Conservation (phyloP, 2,797 vertebrate genomes). For the Rhinichthys osculus region DNA sequence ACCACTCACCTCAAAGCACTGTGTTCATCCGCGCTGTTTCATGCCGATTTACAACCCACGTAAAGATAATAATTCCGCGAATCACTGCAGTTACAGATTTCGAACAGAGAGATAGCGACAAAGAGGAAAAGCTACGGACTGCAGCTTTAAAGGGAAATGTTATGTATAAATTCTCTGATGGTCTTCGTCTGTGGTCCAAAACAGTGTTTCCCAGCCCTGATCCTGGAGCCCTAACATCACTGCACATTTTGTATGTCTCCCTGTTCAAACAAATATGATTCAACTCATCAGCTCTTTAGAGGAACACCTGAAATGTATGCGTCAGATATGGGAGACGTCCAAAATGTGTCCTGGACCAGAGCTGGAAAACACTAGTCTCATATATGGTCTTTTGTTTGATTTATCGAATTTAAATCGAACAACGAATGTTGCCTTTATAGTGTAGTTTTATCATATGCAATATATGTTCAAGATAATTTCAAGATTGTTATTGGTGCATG, state of each 20-base stretch:
- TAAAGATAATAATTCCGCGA: too few relatives aligned
- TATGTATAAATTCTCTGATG: neutral
- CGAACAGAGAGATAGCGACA: too few relatives aligned
- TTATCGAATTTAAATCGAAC: neutral
- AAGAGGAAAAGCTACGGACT: too few relatives aligned
- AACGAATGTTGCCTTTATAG: neutral
- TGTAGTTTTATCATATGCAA: neutral
- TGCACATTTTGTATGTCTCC: neutral
- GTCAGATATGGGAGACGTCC: neutral
- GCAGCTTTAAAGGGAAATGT: neutral
- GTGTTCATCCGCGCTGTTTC: too few relatives aligned
- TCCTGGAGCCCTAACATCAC: neutral
- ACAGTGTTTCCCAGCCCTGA: neutral
- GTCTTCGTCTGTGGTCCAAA: neutral
- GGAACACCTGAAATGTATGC: neutral
- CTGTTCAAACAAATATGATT: neutral
- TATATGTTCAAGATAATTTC: neutral
- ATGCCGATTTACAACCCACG: too few relatives aligned
- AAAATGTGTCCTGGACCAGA: neutral
- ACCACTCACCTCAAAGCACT: too few relatives aligned
- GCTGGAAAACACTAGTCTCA: neutral
- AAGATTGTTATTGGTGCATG: neutral
- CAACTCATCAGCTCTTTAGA: neutral
- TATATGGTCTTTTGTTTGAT: neutral
- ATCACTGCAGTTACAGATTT: too few relatives aligned